Evolutionary conservation across 2,888 invertebrate species (phyloP), one percentile per base, ranked within the genome.

Genomic region (Dynastes maya): DNA sequence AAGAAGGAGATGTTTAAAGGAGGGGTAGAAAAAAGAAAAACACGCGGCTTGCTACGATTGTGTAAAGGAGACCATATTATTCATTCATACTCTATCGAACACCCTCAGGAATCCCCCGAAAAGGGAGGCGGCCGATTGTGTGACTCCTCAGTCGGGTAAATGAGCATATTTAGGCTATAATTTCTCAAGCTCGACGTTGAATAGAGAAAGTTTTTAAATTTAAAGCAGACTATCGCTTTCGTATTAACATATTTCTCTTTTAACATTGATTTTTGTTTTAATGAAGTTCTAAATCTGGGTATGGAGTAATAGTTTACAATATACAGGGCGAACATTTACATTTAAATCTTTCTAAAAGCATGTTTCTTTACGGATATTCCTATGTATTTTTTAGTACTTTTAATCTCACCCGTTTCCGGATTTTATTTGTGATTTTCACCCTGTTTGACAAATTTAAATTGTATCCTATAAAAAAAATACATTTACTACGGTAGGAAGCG

Each of bases 51-150:
- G 45, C 2, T 45, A 45, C 45, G 6, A 8, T 53, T 29, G 13
- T 70, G 51, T 53, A 70, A 53, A 70, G 29, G 29, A 29, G 51
- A 45, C 49, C 51, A 51, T 70, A 70, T 70, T 70, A 70, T 70
- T 70, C 70, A 70, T 70, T 70, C 70, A 70, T 70, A 70, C 70
- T 29, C 70, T 70, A 51, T 70, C 70, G 70, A 70, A 70, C 70
- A 70, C 51, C 51, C 70, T 51, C 22, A 49, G 16, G 22, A 68
- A 27, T 51, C 27, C 29, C 32, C 32, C 45, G 8, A 45, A 45
- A 45, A 27, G 16, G 55, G 55, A 58, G n/a, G 58, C 37, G 37
- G 55, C 9, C 51, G 51, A 53, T 70, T 27, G 51, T 70, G 70
- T 53, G 70, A 58, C 55, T 71, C 2, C 29, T 58, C 55, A 27